Percentiles rank a stretch among this genome's conserved stretches.
Conservation (phyloP, 2,113 vertebrate species). For the Rhinopithecus roxellana region DNA sequence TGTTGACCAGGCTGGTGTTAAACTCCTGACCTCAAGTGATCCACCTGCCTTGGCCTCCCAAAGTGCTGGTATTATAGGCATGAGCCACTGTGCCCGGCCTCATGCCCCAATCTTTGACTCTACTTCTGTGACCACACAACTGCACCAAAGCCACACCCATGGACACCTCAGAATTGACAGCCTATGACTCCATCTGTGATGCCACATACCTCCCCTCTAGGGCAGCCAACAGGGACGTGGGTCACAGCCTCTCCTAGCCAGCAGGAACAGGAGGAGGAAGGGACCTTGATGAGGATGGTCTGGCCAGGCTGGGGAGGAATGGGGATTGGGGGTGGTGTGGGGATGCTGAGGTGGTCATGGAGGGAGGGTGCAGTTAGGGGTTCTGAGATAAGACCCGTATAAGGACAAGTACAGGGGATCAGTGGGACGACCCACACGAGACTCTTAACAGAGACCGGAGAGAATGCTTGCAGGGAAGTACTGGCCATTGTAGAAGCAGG, state of each 20-base stretch:
- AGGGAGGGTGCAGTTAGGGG: not conserved
- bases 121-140: no score
- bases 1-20: no score
- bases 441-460: not conserved
- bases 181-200: constrained; percentile 71
- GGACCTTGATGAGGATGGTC: not conserved
- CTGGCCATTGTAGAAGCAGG: constrained; percentile 68
- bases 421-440: not conserved
- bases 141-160: not conserved
- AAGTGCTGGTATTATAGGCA: no score
- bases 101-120: not conserved
- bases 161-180: constrained; percentile 47
- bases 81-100: no score
- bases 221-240: not conserved
- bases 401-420: not conserved
- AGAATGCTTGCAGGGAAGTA: constrained; percentile 74
- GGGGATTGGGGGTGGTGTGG: no score
- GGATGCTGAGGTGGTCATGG: not conserved
- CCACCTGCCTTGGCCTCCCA: no score
- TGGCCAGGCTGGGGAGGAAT: not conserved
- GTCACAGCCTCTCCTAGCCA: not conserved
- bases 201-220: constrained; percentile 48
- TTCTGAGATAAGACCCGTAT: not conserved
- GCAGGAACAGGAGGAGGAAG: not conserved
- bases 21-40: no score